Evolutionary conservation across 2,888 invertebrate genomes (phyloP).

Genomic region (Acronicta leporina): DNA sequence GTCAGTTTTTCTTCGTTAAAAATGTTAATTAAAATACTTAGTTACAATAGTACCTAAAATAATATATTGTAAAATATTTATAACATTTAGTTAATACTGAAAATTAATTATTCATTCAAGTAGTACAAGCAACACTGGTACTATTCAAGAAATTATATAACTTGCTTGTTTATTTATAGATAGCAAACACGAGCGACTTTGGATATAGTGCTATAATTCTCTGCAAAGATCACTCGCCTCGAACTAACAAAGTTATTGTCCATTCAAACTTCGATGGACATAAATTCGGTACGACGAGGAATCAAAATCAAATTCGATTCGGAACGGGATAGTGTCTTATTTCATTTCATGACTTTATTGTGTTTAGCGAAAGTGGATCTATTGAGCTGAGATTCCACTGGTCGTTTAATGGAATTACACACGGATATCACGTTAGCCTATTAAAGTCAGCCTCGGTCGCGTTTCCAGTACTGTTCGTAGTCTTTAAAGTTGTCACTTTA

Average conservation of each 20-base stretch:
- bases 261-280: slow-evolving; percentile 73
- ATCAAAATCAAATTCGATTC: slow-evolving; percentile 68
- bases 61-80: too few relatives aligned
- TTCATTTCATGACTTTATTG: slow-evolving; percentile 62
- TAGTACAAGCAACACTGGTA: slow-evolving; percentile 26
- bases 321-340: slow-evolving; percentile 64
- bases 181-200: slow-evolving; percentile 55
- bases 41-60: too few relatives aligned
- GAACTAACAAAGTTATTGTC: slow-evolving; percentile 73
- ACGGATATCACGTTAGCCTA: slow-evolving; percentile 49
- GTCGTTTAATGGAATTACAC: slow-evolving; percentile 57
- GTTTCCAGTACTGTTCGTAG: slow-evolving; percentile 56
- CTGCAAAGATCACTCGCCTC: slow-evolving; percentile 64
- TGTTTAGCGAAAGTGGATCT: slow-evolving; percentile 55
- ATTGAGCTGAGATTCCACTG: slow-evolving; percentile 54
- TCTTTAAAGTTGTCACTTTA: slow-evolving; percentile 75
- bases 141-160: slow-evolving; percentile 46
- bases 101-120: slow-evolving; percentile 36
- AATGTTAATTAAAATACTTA: too few relatives aligned
- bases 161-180: slow-evolving; percentile 41
- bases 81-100: slow-evolving; percentile 22
- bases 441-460: slow-evolving; percentile 44
- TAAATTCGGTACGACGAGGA: slow-evolving; percentile 70
- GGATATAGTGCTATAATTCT: slow-evolving; percentile 61
- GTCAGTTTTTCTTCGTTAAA: too few relatives aligned